phyloP scores from a whole-genome alignment of 2,113 vertebrate species.

The Scartelaos histophorus region DNA sequence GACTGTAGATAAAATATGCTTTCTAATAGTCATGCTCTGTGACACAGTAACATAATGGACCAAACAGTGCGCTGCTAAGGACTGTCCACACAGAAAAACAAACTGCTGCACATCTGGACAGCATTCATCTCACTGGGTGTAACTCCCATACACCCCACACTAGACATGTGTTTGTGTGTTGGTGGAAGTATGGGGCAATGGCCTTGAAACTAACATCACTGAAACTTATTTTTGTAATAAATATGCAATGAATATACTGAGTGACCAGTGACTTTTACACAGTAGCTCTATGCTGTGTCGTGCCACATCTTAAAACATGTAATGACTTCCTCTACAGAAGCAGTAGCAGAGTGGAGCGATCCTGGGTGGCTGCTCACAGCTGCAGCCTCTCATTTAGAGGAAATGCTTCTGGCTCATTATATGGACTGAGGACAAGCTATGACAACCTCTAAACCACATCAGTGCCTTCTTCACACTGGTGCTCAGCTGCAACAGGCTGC shows the following conservation, averaged over 20 bases:
- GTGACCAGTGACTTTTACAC: background rate
- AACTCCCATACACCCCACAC: constrained; percentile 34
- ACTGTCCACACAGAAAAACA: constrained; percentile 11
- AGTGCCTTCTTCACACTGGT: constrained; percentile 35
- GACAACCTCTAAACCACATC: constrained; percentile 56
- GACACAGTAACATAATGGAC: background rate
- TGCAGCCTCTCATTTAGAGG: constrained; percentile 38
- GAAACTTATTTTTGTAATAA: background rate
- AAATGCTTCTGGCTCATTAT: constrained; percentile 36
- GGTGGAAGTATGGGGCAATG: constrained; percentile 26
- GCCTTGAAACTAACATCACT: background rate
- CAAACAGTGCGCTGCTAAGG: background rate
- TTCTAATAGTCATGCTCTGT: background rate
- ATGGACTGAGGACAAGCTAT: constrained; percentile 30
- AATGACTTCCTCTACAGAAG: constrained; percentile 3
- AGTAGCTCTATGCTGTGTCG: too few species aligned
- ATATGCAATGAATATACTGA: background rate
- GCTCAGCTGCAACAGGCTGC: constrained; percentile 2
- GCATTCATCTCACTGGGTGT: constrained; percentile 27
- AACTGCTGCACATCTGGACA: constrained; percentile 35
- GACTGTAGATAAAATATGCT: background rate
- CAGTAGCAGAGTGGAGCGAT: background rate
- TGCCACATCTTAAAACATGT: background rate
- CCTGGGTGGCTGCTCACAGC: constrained; percentile 28
- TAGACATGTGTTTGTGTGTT: constrained; percentile 43